Evolutionary conservation across 2,113 vertebrate species (phyloP), one percentile per base, ranked within the genome.

Genomic region (Serilophus lunatus): DNA sequence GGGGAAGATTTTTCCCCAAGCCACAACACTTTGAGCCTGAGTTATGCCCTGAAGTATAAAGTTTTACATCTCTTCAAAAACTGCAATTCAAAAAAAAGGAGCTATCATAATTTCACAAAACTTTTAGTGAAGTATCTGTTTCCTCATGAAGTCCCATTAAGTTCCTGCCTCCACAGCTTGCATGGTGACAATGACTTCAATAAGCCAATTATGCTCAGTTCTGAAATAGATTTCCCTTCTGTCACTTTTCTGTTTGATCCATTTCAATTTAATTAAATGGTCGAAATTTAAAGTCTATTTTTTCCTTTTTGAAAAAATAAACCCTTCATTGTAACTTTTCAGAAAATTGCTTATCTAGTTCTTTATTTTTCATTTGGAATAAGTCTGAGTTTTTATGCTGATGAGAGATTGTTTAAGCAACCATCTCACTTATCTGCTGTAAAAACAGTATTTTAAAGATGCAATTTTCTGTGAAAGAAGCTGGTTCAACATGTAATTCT

Each of bases 401-500:
- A 59, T 51, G 61, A 88, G 64, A 81, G 51, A 71, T 68, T 90
- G 24, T 65, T 93, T 82, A 69, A 90, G 74, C 50, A 87, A 60
- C 50, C 49, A 42, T 11, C 82, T 93, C 66, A 14, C 76, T 94
- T 72, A 59, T 64, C 63, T 92, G 54, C 91, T 93, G 18, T 29
- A 68, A 63, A 91, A 82, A 26, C 90, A 79, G 7, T 75, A 89
- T 82, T 89, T 89, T 76, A 71, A 92, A 89, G 74, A 65, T n/a
- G 72, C 87, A 69, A 12, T 94, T 95, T 95, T 88, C 53, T 61
- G 74, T 70, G 68, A 66, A 65, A 88, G 89, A 78, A 93, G 54
- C 36, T 66, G n/a, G 90, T 81, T 94, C 65, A 94, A 86, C 71
- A 50, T 63, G 86, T 74, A 86, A 74, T 91, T 93, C 92, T 87